Base-by-base conservation (phyloP, 2,888 invertebrate species). In the Drosophila infuscata region DNA sequence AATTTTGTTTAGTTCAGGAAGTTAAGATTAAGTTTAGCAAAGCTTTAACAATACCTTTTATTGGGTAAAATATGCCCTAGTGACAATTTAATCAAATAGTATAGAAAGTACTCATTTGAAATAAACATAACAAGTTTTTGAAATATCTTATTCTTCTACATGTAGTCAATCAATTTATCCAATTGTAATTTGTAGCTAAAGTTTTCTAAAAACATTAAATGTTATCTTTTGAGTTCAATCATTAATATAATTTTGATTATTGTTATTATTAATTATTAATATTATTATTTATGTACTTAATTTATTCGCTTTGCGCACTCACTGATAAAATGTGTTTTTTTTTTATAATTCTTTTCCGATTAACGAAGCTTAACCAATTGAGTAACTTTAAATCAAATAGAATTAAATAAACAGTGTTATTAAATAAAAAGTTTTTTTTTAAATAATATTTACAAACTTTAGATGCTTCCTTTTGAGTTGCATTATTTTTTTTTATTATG, bases 341-440 rank as follows among this genome's bases (percentile, higher is more conserved):
- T n/a, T 5, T 43, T 11, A 69, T 64, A 63, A 64, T 33, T 63
- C 57, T 38, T 36, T 15, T 20, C 11, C 56, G 36, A 29, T 48
- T 57, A 62, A 43, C 68, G 56, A 61, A 46, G 25, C 58, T 52
- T 12, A 41, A 12, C 29, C 48, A 46, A 46, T 15, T 20, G 17
- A 46, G 20, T 46, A 12, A 7, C 20, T 1, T 2, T 15, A 12
- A 25, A 8, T 20, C 12, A 46, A 46, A 25, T 20, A 15, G 46
- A 15, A 46, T 15, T 8, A 8, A 46, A 46, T 25, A 9, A 25
- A 43, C 20, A 5, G 11, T 11, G 0, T n/a, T 41, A 0, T 41
- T 9, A n/a, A 17, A n/a, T 41, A 11, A 20, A 41, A 46, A 20
- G 7, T 1, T 4, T 20, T 46, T 20, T 46, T 7, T 2, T 0